Base-by-base conservation (phyloP, 1,140 invertebrate species). In the Drosophila pseudoananassae region DNA sequence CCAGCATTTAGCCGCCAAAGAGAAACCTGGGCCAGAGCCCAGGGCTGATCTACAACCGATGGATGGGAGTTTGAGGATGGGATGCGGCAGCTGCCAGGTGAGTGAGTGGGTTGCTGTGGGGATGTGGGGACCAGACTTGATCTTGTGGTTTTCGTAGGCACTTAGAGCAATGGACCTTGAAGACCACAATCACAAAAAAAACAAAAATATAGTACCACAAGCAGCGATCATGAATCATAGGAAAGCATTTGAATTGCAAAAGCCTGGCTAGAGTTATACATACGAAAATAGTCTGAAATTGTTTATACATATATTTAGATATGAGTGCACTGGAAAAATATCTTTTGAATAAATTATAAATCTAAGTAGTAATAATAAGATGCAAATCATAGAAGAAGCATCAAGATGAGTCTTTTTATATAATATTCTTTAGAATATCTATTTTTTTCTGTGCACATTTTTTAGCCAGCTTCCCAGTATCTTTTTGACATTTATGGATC, bases 401-500 rank as follows among this genome's bases (percentile, higher is more conserved):
- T 25, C 23, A 1, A 1, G 4, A 25, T 4, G 23, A 25, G 4
- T n/a, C n/a, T n/a, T 5, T 27, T 1, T 27, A 6, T 27, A 27
- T 7, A 4, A 6, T 0, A 5, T 12, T 36, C 20, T 20, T 1
- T 0, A 20, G 2, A 0, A 12, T 36, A 36, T 7, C 6, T 27
- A 9, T 12, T 63, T 46, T 40, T 23, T 58, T 43, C 9, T 15
- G 33, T 38, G 46, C 14, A 46, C 43, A 63, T 65, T 49, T 65
- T 47, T 65, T 65, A 61, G 29, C 23, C 45, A 9, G 56, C 61
- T 29, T 23, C 53, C 40, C 53, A 50, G 43, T 49, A 52, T 55
- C 56, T 76, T 71, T 87, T 82, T 90, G 87, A 90, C 87, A 90
- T 90, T 90, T 90, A 87, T 82, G 87, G 82, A 90, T 90, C 87